Evolutionary conservation across 2,113 vertebrate species (phyloP).

Genomic region (Mastomys coucha): DNA sequence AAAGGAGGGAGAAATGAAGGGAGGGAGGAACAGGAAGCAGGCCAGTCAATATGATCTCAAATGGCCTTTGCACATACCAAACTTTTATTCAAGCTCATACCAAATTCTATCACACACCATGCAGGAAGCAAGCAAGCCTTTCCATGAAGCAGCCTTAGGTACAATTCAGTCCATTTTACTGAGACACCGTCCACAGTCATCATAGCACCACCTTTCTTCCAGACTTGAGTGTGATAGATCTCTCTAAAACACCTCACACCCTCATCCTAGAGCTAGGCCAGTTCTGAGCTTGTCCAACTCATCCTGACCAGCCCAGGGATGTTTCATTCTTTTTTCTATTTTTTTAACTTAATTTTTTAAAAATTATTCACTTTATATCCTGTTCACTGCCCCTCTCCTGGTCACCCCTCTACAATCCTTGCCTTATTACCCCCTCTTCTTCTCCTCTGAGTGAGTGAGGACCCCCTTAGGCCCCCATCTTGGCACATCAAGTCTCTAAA

Average conservation of each 20-base stretch:
- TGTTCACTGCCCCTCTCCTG: no score
- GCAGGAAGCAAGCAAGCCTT: background rate
- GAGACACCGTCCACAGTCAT: background rate
- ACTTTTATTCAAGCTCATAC: background rate
- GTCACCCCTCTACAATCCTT: no score
- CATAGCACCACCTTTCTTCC: background rate
- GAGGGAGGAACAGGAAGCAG: background rate
- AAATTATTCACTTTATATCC: no score
- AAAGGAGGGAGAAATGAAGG: accelerated
- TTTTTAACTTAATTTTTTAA: no score
- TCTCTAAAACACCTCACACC: background rate
- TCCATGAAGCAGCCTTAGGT: background rate
- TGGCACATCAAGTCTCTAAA: no score
- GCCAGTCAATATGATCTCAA: background rate
- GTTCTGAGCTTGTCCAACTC: background rate
- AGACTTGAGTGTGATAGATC: background rate
- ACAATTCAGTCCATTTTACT: background rate
- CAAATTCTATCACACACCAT: background rate
- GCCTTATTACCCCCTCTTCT: no score
- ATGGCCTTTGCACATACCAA: background rate
- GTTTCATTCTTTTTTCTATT: background rate
- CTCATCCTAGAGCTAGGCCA: background rate
- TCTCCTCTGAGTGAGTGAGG: no score
- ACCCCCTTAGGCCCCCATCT: no score
- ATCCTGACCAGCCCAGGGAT: background rate